These are phyloP conservation scores for Meandrusa payeni DNA, from an alignment of 2,888 invertebrate genomes.

Conservation along the genomic window DNA sequence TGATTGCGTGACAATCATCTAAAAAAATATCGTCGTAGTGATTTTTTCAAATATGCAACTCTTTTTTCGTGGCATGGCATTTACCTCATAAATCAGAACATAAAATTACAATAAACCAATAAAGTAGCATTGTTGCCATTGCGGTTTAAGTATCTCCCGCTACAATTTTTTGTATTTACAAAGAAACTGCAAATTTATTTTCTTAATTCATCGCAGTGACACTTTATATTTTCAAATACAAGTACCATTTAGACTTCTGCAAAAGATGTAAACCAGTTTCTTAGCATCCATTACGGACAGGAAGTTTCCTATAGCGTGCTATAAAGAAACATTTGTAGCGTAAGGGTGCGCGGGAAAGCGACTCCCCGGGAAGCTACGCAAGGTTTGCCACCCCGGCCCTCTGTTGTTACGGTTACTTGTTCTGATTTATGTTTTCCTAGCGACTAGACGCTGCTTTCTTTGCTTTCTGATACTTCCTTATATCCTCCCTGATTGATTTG, in stretches of 20 bases:
- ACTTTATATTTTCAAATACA: not conserved
- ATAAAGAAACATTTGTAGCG: slow-evolving; percentile 57
- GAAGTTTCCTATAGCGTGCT: slow-evolving; percentile 47
- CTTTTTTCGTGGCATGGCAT: too few relatives aligned
- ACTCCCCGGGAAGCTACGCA: slow-evolving; percentile 38
- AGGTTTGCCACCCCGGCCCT: slow-evolving; percentile 48
- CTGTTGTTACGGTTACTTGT: slow-evolving; percentile 60
- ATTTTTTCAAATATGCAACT: too few relatives aligned
- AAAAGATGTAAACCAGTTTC: slow-evolving; percentile 27
- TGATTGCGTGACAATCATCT: too few relatives aligned
- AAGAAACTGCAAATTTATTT: too few relatives aligned
- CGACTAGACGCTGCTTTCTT: slow-evolving; percentile 40
- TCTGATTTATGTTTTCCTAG: slow-evolving; percentile 62
- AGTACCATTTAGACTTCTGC: slow-evolving; percentile 2
- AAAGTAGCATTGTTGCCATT: too few relatives aligned
- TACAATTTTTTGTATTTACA: too few relatives aligned
- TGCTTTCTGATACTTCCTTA: slow-evolving; percentile 27
- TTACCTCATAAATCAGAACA: too few relatives aligned
- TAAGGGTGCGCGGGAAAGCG: slow-evolving; percentile 57
- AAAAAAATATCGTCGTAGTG: too few relatives aligned
- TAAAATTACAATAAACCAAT: too few relatives aligned
- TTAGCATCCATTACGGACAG: slow-evolving; percentile 49
- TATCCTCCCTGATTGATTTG: slow-evolving; percentile 1
- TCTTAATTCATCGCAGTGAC: not conserved
- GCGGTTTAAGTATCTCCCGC: too few relatives aligned